Conservation (phyloP, 2,797 vertebrate species). For the Molossus molossus region DNA sequence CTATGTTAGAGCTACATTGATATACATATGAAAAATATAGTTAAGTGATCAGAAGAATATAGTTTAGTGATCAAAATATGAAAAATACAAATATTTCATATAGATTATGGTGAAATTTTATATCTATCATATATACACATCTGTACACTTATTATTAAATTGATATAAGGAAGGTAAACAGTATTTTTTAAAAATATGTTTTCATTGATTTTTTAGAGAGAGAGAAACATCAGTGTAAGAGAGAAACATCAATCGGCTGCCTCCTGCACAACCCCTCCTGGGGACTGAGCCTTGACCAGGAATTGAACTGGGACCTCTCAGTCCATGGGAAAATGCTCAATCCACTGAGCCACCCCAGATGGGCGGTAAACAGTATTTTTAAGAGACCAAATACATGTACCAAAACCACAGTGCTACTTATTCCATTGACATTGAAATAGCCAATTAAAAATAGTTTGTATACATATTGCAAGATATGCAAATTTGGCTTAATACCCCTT, state of each 20-base stretch:
- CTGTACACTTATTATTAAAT: neutral
- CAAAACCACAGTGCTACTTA: neutral
- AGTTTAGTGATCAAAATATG: neutral
- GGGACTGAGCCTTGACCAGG: too few relatives aligned
- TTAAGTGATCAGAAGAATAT: neutral
- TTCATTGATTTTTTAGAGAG: too few relatives aligned
- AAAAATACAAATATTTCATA: neutral
- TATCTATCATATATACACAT: neutral
- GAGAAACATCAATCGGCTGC: too few relatives aligned
- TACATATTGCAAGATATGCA: neutral
- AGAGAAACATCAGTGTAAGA: too few relatives aligned
- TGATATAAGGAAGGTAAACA: neutral
- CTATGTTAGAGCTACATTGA: neutral
- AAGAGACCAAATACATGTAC: neutral
- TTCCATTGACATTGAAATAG: neutral
- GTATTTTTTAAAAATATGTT: neutral
- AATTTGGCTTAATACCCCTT: neutral
- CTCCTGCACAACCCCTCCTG: too few relatives aligned
- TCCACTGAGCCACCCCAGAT: too few relatives aligned
- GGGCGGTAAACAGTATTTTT: neutral
- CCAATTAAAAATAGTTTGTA: neutral
- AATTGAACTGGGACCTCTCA: too few relatives aligned
- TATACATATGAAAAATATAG: neutral
- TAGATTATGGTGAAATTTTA: neutral
- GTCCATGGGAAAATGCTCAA: too few relatives aligned